phyloP scores from a whole-genome alignment of 2,113 vertebrate genomes.

The Hyla sarda region DNA sequence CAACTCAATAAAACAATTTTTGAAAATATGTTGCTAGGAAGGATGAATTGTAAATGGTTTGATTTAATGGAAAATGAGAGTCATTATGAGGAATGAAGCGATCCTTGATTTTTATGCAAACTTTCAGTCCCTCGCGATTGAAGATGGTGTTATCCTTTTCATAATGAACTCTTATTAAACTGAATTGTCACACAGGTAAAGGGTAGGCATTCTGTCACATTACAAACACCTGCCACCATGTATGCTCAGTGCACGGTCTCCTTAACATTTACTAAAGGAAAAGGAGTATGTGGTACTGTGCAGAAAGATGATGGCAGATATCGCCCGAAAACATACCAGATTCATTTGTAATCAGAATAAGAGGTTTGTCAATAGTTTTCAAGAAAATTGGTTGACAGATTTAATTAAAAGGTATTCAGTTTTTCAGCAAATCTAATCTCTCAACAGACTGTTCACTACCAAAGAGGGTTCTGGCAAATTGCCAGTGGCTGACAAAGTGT shows the following conservation, averaged over 20 bases:
- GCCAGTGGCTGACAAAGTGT: neutral
- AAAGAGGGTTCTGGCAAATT: neutral
- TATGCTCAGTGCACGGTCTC: neutral
- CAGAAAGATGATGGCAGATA: neutral
- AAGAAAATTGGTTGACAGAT: slow-evolving; percentile 18
- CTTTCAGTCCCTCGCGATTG: slow-evolving; percentile 27
- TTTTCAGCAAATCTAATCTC: slow-evolving; percentile 52
- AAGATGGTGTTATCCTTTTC: slow-evolving; percentile 16
- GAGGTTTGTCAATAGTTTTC: neutral
- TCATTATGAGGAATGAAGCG: slow-evolving; percentile 39
- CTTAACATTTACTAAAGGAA: neutral
- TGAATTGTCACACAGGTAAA: slow-evolving; percentile 26
- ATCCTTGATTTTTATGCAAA: slow-evolving; percentile 48
- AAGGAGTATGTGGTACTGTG: neutral
- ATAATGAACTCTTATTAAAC: slow-evolving; percentile 19
- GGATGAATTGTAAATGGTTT: slow-evolving; percentile 37
- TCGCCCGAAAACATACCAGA: slow-evolving; percentile 40
- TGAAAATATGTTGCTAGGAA: slow-evolving; percentile 32
- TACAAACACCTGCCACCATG: slow-evolving; percentile 25
- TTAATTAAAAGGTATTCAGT: slow-evolving; percentile 38
- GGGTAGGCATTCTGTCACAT: neutral
- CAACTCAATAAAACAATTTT: slow-evolving; percentile 42
- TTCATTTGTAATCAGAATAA: slow-evolving; percentile 40
- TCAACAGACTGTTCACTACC: neutral
- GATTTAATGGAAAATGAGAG: slow-evolving; percentile 50